A percentile compares a stretch with the other conserved stretches of the same genome.
Evolutionary conservation across 2,113 vertebrate species (phyloP).

Genomic region (Oreochromis spilurus): DNA sequence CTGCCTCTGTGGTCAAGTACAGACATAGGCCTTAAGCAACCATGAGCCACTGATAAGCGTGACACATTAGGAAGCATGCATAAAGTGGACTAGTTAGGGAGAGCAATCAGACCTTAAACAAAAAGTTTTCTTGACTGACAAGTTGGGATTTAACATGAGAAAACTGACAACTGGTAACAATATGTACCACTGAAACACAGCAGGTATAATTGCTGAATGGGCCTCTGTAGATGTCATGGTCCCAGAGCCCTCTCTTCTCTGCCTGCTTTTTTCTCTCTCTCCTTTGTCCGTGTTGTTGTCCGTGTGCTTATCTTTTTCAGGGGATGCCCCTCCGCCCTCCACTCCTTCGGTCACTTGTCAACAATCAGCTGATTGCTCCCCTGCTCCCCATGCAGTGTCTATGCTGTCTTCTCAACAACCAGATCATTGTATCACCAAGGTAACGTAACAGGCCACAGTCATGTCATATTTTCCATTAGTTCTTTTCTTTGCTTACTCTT

Average conservation of each 20-base stretch:
- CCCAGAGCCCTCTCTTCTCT: not conserved
- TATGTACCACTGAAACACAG: not conserved
- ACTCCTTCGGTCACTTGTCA: not conserved
- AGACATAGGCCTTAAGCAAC: too few relatives aligned
- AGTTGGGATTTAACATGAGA: not conserved
- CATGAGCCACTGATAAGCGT: too few relatives aligned
- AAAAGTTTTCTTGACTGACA: not conserved
- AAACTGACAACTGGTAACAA: not conserved
- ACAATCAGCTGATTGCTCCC: not conserved
- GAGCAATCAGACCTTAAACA: too few relatives aligned
- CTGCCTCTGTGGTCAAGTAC: too few relatives aligned
- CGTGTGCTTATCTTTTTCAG: not conserved
- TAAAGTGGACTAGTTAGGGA: too few relatives aligned
- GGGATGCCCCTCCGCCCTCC: not conserved
- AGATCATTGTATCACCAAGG: not conserved
- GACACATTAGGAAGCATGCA: too few relatives aligned
- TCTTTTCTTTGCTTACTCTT: not conserved
- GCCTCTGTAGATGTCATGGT: not conserved
- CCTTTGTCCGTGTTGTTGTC: not conserved
- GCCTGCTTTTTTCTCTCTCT: not conserved
- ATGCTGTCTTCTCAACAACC: not conserved
- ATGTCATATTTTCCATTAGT: not conserved
- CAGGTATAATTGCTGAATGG: not conserved
- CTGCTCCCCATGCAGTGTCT: not conserved
- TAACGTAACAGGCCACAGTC: not conserved